Conservation (phyloP, 2,888 invertebrate genomes). For the Orthosia gracilis region DNA sequence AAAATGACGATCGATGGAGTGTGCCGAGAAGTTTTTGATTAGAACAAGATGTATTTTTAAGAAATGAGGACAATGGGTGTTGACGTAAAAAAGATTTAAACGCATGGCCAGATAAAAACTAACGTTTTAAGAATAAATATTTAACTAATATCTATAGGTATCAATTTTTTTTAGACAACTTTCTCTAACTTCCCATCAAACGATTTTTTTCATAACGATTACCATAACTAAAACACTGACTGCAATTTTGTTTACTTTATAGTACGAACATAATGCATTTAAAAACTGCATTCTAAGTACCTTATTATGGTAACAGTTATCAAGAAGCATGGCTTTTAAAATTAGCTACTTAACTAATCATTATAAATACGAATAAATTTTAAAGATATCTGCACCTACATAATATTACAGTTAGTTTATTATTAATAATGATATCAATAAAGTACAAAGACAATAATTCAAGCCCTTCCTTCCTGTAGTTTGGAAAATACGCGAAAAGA, state of each 20-base stretch:
- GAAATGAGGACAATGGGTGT: background rate
- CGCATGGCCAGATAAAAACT: background rate
- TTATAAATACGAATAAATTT: background rate
- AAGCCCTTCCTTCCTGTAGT: background rate
- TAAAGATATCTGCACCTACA: background rate
- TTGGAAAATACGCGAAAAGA: background rate
- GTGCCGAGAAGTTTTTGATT: slow-evolving; percentile 54
- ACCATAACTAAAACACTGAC: background rate
- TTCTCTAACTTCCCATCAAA: too few relatives aligned
- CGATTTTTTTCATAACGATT: too few relatives aligned
- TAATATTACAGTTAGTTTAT: background rate
- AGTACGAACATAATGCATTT: background rate
- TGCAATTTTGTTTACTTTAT: background rate
- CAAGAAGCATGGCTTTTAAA: background rate
- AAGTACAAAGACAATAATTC: background rate
- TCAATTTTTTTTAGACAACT: too few relatives aligned
- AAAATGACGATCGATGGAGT: slow-evolving; percentile 48
- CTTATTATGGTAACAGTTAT: background rate
- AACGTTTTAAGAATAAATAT: background rate
- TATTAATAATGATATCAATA: slow-evolving; percentile 5
- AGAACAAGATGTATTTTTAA: background rate
- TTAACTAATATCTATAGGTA: too few relatives aligned
- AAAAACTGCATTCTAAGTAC: background rate
- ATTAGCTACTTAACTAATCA: background rate
- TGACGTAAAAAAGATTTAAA: background rate